phyloP scores from a whole-genome alignment of 64 coral and sea anemone species.

The Montipora foliosa region DNA sequence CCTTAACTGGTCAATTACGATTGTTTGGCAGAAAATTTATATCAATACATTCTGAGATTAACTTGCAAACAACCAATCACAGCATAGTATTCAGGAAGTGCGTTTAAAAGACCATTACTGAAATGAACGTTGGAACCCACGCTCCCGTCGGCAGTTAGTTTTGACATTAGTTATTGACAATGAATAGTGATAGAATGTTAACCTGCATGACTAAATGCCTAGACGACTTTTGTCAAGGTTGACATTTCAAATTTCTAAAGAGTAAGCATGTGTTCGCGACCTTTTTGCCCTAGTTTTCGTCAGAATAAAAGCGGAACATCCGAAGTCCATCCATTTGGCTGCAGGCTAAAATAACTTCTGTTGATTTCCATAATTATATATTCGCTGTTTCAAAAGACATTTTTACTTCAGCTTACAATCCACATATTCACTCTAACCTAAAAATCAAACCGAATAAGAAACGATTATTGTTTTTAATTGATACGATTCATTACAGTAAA shows the following conservation, averaged over 20 bases:
- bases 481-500: background rate
- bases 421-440: background rate
- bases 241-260: background rate
- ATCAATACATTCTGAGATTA: background rate
- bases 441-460: background rate
- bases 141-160: background rate
- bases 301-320: background rate
- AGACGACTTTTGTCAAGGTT: too few species aligned
- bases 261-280: background rate
- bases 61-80: background rate
- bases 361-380: background rate
- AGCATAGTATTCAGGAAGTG: background rate
- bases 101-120: background rate
- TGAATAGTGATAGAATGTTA: background rate
- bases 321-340: background rate
- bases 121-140: background rate
- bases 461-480: background rate
- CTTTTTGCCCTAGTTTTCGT: background rate
- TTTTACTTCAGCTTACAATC: too few species aligned
- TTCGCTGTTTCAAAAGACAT: background rate
- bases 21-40: background rate
- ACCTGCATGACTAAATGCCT: background rate
- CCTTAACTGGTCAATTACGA: background rate
- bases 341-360: background rate
- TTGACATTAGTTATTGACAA: too few species aligned